Base-by-base conservation (phyloP, 2,888 invertebrate genomes). In the Portevinia maculata region DNA sequence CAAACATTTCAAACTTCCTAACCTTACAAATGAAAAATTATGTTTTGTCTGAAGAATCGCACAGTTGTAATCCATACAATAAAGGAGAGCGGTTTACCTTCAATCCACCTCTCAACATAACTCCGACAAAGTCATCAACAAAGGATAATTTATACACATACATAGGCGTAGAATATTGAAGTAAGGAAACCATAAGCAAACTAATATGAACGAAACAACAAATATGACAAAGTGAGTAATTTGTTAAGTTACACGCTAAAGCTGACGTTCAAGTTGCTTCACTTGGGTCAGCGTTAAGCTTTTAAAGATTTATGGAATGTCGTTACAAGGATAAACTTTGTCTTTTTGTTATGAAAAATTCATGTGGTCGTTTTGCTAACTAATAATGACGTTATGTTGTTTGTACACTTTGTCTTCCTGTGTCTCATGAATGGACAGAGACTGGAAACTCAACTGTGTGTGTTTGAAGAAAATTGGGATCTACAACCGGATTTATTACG, bases 221-320 rank as follows among this genome's bases (percentile, higher is more conserved):
- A 65, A 74, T 75, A 65, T 81, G 75, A 75, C 81, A 81, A 75
- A 81, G 81, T 81, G 75, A 81, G 81, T 75, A 81, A 81, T 81
- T 81, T 81, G 81, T 81, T 75, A 75, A 81, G 81, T 75, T 81
- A 75, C 75, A 75, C 81, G 75, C 64, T 59, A 74, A 79, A 53
- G 75, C 64, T 70, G 70, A 75, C 81, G 64, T 81, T 75, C 75
- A 75, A 81, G 75, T 81, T 75, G 62, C 59, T 70, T 75, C 39
- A 64, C 59, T 73, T 59, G 75, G 81, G 81, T 75, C 75, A 81
- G 64, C 75, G 81, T 52, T 81, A 75, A 75, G 75, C 75, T 62
- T 75, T 81, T 75, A 75, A 70, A 70, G 81, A 81, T 81, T 81
- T 81, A 81, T 81, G 81, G 59, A 81, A 81, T 81, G 81, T 75